These are phyloP conservation scores for Cephalotes varians DNA, from an alignment of 2,888 invertebrate species.

Conservation along the genomic window DNA sequence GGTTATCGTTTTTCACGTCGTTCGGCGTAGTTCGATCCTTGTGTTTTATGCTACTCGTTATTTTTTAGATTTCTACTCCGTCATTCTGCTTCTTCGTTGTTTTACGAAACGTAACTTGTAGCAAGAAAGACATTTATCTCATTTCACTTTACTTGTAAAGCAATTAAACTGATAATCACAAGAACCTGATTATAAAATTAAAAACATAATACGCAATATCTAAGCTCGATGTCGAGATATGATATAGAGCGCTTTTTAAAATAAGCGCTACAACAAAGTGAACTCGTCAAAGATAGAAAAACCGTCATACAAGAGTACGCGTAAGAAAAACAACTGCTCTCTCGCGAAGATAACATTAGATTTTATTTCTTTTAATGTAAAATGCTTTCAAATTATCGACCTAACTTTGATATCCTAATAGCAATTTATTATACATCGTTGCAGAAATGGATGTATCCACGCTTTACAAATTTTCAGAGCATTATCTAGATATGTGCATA, in stretches of 20 bases:
- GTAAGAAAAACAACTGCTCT: neutral
- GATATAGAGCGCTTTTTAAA: neutral
- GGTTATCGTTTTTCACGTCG: neutral
- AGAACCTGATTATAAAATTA: neutral
- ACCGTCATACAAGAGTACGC: neutral
- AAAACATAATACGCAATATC: neutral
- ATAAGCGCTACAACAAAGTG: neutral
- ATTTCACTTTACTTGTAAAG: neutral
- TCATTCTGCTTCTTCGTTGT: neutral
- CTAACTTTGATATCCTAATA: neutral
- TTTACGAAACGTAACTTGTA: neutral
- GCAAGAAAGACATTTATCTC: constrained; percentile 3
- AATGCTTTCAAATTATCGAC: neutral
- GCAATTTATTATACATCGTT: neutral
- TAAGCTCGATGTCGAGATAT: neutral
- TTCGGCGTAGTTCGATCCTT: neutral
- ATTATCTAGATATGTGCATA: neutral
- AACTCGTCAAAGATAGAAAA: neutral
- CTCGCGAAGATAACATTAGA: neutral
- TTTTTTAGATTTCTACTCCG: neutral
- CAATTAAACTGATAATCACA: constrained; percentile 6
- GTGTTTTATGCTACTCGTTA: neutral
- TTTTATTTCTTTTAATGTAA: neutral
- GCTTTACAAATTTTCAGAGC: neutral
- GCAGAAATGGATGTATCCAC: neutral